These are phyloP conservation scores for Scalopus aquaticus DNA, from an alignment of 2,113 vertebrate genomes.

Conservation along the genomic window DNA sequence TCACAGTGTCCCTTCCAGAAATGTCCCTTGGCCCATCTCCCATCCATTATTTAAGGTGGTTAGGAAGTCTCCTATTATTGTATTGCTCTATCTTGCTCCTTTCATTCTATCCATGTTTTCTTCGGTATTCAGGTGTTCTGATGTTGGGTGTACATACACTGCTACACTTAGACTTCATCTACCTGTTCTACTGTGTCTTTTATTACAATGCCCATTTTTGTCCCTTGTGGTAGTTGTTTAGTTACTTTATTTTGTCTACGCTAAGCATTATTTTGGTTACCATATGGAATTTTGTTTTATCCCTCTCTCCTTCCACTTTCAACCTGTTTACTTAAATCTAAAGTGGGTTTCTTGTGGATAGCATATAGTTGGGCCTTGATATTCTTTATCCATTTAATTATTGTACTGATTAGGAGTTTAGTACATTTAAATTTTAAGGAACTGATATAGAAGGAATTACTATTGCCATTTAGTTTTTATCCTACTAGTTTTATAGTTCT, in stretches of 20 bases:
- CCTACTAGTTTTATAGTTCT: background rate
- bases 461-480: background rate
- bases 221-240: background rate
- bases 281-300: background rate
- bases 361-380: background rate
- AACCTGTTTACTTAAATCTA: background rate
- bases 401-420: background rate
- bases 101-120: background rate
- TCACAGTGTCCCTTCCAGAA: too few relatives aligned
- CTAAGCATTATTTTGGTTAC: background rate
- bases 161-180: background rate
- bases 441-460: background rate
- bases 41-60: background rate
- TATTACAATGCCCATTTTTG: background rate
- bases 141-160: background rate
- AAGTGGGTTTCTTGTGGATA: background rate
- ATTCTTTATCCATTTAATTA: background rate
- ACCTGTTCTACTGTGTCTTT: background rate
- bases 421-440: background rate
- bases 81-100: background rate
- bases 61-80: background rate
- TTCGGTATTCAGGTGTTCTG: background rate
- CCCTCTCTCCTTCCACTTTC: background rate
- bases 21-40: background rate
- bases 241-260: background rate